These are phyloP conservation scores for Burhinus oedicnemus DNA, from an alignment of 2,113 vertebrate species.

Conservation along the genomic window DNA sequence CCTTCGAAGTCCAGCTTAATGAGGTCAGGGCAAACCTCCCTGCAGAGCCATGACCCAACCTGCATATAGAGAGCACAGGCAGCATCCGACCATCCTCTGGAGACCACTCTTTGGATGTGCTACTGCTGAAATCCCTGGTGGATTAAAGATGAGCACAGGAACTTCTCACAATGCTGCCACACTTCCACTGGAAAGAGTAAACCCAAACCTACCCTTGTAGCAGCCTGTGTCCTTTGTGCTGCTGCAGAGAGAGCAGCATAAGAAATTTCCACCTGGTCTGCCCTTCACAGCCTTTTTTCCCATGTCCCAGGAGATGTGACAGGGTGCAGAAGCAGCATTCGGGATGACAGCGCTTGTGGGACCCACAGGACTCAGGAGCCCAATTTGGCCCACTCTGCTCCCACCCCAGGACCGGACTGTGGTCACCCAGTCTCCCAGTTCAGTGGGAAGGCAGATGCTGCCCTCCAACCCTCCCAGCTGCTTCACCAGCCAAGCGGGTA, in stretches of 20 bases:
- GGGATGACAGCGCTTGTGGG: not conserved
- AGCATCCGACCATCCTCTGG: not conserved
- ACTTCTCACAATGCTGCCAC: not conserved
- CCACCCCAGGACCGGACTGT: not conserved
- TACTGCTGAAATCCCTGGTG: not conserved
- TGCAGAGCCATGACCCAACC: not conserved
- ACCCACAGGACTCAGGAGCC: accelerated
- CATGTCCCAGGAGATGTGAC: not conserved
- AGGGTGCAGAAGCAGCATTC: not conserved
- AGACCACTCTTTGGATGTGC: not conserved
- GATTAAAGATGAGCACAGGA: not conserved
- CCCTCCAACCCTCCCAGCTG: not conserved
- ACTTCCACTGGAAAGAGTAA: not conserved
- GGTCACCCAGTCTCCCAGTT: not conserved
- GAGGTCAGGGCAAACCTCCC: not conserved
- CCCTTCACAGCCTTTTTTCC: not conserved
- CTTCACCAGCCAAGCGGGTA: not conserved
- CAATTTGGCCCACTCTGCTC: not conserved
- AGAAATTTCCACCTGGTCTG: not conserved
- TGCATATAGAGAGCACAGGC: not conserved
- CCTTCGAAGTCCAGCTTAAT: not conserved
- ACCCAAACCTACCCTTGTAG: not conserved
- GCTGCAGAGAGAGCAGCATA: not conserved
- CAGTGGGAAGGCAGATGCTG: not conserved
- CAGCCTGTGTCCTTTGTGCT: not conserved